A percentile compares a stretch with the other conserved stretches of the same genome.
Conservation (phyloP, 2,113 vertebrate genomes). For the Dipodomys spectabilis region DNA sequence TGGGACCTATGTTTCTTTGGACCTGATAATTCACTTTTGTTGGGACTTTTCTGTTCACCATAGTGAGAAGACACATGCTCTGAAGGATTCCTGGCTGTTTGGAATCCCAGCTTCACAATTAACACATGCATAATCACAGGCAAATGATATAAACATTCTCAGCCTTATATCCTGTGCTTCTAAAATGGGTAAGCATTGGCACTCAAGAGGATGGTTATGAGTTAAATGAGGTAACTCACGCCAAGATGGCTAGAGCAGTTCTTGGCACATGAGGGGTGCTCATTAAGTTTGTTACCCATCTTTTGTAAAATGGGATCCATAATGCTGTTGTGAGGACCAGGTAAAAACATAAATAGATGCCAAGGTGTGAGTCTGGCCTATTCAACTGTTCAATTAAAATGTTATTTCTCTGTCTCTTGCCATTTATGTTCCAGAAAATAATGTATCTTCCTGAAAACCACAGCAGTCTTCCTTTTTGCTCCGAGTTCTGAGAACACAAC, state of each 20-base stretch:
- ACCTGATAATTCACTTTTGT: background rate
- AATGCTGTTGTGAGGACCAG: background rate
- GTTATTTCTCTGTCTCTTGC: background rate
- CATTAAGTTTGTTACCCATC: background rate
- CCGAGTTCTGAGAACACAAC: conserved; percentile 17
- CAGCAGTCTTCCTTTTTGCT: background rate
- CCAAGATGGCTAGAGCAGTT: background rate
- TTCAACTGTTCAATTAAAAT: background rate
- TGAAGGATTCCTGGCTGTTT: background rate
- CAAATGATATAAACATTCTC: background rate
- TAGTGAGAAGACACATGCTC: background rate
- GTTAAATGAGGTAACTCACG: background rate
- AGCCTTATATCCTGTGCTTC: background rate
- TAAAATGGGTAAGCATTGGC: background rate
- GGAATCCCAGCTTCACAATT: background rate
- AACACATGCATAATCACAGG: no score
- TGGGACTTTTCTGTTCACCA: background rate
- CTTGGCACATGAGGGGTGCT: background rate
- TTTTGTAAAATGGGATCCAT: background rate
- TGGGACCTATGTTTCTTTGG: no score
- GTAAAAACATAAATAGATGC: background rate
- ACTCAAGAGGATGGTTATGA: background rate
- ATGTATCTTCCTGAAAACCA: background rate
- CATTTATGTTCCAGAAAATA: background rate
- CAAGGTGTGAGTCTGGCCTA: background rate